Evolutionary conservation across 2,113 vertebrate species (phyloP).

Genomic region (Casuarius casuarius): DNA sequence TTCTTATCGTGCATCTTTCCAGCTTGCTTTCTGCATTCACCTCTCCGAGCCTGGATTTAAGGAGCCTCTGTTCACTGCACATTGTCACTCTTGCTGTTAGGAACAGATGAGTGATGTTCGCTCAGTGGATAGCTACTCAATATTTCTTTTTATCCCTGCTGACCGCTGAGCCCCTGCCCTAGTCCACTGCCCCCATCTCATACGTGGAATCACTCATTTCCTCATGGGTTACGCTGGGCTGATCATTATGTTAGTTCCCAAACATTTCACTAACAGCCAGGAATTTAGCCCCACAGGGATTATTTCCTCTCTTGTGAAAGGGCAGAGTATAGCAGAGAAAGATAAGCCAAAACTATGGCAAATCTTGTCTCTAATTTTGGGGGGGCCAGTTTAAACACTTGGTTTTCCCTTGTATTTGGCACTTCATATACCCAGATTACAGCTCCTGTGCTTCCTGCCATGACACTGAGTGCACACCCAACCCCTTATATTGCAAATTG

Average conservation of each 20-base stretch:
- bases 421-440: not conserved
- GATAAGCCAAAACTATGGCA: not conserved
- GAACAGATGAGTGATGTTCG: not conserved
- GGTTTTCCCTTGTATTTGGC: not conserved
- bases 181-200: not conserved
- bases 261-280: not conserved
- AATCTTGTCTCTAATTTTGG: not conserved
- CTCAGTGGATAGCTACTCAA: not conserved
- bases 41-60: fast-evolving
- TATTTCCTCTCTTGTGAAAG: not conserved
- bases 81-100: not conserved
- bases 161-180: not conserved
- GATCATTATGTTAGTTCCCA: not conserved
- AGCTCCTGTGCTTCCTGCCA: not conserved
- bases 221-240: not conserved
- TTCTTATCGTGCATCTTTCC: not conserved
- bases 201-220: not conserved
- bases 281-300: not conserved
- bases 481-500: not conserved
- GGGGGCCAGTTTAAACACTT: not conserved
- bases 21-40: fast-evolving
- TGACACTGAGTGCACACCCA: not conserved
- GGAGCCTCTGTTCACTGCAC: not conserved
- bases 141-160: not conserved
- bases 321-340: not conserved